phyloP scores from a whole-genome alignment of 2,797 vertebrate genomes.

The Perodicticus potto region DNA sequence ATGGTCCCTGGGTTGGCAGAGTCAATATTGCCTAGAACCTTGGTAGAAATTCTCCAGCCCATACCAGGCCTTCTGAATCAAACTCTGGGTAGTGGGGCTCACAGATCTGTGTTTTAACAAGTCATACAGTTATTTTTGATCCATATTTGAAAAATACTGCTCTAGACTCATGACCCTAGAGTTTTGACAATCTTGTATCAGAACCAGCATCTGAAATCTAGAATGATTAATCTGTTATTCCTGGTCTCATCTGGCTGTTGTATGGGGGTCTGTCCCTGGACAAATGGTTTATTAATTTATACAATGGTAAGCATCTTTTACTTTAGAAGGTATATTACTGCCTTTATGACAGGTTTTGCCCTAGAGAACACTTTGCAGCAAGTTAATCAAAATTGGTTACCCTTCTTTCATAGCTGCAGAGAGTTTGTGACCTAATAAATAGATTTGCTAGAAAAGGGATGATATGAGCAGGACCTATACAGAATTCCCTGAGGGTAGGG shows the following conservation, averaged over 20 bases:
- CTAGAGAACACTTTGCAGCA: neutral
- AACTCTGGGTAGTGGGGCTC: neutral
- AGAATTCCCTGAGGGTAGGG: neutral
- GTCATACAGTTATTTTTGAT: neutral
- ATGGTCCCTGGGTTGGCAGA: neutral
- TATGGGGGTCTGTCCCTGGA: neutral
- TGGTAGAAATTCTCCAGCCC: neutral
- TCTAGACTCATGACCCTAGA: neutral
- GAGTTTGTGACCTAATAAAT: neutral
- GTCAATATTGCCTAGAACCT: neutral
- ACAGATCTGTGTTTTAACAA: constrained; percentile 9
- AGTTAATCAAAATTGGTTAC: neutral
- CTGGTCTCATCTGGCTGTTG: neutral
- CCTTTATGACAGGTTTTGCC: neutral
- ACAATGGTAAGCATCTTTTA: neutral
- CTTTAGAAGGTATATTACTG: neutral
- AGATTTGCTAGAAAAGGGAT: neutral
- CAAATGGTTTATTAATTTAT: neutral
- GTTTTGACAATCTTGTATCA: neutral
- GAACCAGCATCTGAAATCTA: neutral
- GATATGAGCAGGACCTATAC: neutral
- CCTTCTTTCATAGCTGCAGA: neutral
- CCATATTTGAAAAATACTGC: neutral
- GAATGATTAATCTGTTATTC: neutral
- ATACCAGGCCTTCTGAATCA: neutral